phyloP scores from a whole-genome alignment of 2,797 vertebrate genomes.

The Odontamblyopus lacepedii region DNA sequence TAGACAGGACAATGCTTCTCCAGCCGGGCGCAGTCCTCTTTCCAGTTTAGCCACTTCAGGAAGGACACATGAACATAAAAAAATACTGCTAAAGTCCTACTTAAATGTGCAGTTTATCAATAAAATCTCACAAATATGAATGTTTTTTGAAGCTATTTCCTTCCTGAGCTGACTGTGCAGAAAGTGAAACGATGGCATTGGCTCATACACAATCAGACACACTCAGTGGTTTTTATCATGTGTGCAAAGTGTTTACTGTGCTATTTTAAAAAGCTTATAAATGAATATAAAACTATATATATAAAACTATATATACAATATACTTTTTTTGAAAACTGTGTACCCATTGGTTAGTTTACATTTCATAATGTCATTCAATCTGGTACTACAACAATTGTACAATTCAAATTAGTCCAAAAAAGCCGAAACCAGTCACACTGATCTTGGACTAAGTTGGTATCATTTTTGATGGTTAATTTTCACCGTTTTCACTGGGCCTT shows the following conservation, averaged over 20 bases:
- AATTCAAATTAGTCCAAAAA: conserved; percentile 41
- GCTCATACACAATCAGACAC: conserved; percentile 92
- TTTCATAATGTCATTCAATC: conserved; percentile 73
- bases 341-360: conserved; percentile 85
- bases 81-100: conserved; percentile 14
- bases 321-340: conserved; percentile 90
- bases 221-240: conserved; percentile 99
- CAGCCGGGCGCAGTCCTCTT: conserved; percentile 52
- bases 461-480: conserved; percentile 67
- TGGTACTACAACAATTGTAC: conserved; percentile 70
- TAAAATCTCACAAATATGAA: conserved; percentile 51
- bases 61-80: conserved; percentile 47
- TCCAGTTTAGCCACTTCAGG: conserved; percentile 63
- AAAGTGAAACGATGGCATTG: conserved; percentile 87
- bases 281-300: conserved; percentile 86
- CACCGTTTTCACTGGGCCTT: conserved; percentile 65
- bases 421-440: conserved; percentile 41
- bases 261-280: conserved; percentile 98
- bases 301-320: conserved; percentile 83
- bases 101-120: conserved; percentile 36
- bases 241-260: conserved; percentile 99
- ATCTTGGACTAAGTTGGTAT: conserved; percentile 63
- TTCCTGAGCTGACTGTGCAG: conserved; percentile 73
- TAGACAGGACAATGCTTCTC: conserved; percentile 41
- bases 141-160: conserved; percentile 50